phyloP scores from a whole-genome alignment of 1,140 invertebrate species.

The Drosophila sucinea region DNA sequence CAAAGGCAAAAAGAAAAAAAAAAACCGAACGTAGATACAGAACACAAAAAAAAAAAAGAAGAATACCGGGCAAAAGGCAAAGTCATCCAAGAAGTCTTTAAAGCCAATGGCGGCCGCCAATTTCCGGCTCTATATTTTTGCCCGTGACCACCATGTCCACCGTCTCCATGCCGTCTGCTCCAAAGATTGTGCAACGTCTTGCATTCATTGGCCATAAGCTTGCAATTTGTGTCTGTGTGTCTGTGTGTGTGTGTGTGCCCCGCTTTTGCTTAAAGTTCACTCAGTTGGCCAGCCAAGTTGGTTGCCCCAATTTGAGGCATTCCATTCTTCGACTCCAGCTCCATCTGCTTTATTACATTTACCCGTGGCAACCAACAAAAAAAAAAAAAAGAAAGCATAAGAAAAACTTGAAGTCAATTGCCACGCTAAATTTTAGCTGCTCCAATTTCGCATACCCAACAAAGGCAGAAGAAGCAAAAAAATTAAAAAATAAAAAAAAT shows the following conservation, averaged over 20 bases:
- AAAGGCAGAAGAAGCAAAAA: background rate
- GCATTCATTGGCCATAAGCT: conserved; percentile 78
- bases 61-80: conserved; percentile 73
- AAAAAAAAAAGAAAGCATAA: no score
- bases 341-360: conserved; percentile 68
- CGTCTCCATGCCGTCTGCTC: background rate
- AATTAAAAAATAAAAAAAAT: conserved; percentile 18
- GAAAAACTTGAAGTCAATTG: conserved; percentile 68
- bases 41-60: conserved; percentile 51
- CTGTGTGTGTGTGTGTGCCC: conserved; percentile 26
- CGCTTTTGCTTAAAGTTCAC: conserved; percentile 57
- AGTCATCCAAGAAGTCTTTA: conserved; percentile 76
- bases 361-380: conserved; percentile 16
- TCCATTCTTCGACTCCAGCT: background rate
- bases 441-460: conserved; percentile 49
- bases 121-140: conserved; percentile 59
- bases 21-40: conserved; percentile 1
- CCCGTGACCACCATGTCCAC: no score
- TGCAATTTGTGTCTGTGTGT: conserved; percentile 50
- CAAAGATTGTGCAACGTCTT: conserved; percentile 56
- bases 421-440: conserved; percentile 66
- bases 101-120: conserved; percentile 76
- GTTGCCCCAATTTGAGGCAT: conserved; percentile 68
- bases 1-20: conserved; percentile 55
- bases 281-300: conserved; percentile 46